Evolutionary conservation across 1,140 invertebrate genomes (phyloP), one percentile per base, ranked within the genome.

Genomic region (Anoplophora glabripennis): DNA sequence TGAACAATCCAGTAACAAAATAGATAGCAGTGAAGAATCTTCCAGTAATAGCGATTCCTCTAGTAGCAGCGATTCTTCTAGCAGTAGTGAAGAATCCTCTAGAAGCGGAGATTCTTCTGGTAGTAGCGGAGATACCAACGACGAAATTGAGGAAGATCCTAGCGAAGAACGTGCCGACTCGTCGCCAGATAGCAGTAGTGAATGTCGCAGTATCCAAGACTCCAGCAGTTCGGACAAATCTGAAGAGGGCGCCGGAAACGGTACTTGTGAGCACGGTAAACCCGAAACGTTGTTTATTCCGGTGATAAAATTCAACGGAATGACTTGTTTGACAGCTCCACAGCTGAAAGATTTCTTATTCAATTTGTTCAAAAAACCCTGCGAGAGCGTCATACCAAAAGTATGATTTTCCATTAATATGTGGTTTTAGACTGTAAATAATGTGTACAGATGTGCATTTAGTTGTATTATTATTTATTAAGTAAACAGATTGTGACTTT

Each of bases 281-380:
- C 37, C 45, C n/a, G 18, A 59, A 18, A 60, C 59, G 7, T 51
- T 52, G 40, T 61, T 61, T 21, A 57, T 61, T 35, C 59, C 59
- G 8, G 59, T 61, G 8, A 36, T 57, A 10, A 57, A 52, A 18
- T 52, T 61, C 17, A 36, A 57, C 10, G 53, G 41, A 44, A 44
- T 34, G 10, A 38, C 53, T 0, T 57, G 59, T 40, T 28, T 61
- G 37, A 49, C 53, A 12, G 37, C 37, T 7, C 40, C 52, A 12
- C 46, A 61, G 45, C 21, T 61, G 10, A 61, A 38, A 34, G 53
- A 56, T 12, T 61, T 49, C 36, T 28, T 61, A 1, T 61, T 51
- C 28, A 57, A 61, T 52, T 34, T 51, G 14, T 61, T 45, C 21
- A n/a, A 12, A 7, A 41, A 15, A 12, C 38, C 38, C 4, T 12